Evolutionary conservation across 2,797 vertebrate genomes (phyloP), one percentile per base, ranked within the genome.

Genomic region (Smutsia temminckii): DNA sequence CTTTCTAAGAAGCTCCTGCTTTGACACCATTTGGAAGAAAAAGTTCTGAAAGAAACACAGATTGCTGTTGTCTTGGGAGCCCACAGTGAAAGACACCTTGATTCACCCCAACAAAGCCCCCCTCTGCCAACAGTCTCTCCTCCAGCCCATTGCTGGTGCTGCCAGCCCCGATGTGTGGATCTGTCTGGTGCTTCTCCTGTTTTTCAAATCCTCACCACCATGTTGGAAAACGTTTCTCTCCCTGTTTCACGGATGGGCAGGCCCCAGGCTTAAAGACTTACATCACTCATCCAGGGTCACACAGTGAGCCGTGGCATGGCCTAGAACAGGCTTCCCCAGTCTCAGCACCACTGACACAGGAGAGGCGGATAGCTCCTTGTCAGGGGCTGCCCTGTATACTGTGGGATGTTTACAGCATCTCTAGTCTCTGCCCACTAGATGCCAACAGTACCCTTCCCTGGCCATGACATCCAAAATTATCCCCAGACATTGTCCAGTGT

Each of bases 311-410:
- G 0, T 0, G 21, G 27, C 21, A 0, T 34, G 32, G 59, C 29
- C 64, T 40, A 17, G 18, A n/a, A 46, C 34, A 18, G 51, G 37
- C 4, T 27, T 32, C 42, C 18, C 61, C 53, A 8, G 8, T 6
- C 69, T 51, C 2, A 0, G 20, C 49, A 49, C 61, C 32, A 32
- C 1, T n/a, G 46, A 32, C 23, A 2, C 20, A 25, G 8, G 10
- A 11, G 5, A 17, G 14, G 1, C 0, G 20, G 34, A 29, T 8
- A 1, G 2, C 46, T 29, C 42, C 66, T 29, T 14, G 29, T 18
- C 46, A 46, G 0, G 23, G 51, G 29, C 53, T 4, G 7, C 21
- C 51, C 57, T 42, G 59, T 46, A 63, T n/a, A 3, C 11, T 32
- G 53, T 1, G 7, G 16, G 25, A 12, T 5, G 20, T 42, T 29